phyloP scores from a whole-genome alignment of 1,140 invertebrate genomes.

The Euura saliciscinereae region DNA sequence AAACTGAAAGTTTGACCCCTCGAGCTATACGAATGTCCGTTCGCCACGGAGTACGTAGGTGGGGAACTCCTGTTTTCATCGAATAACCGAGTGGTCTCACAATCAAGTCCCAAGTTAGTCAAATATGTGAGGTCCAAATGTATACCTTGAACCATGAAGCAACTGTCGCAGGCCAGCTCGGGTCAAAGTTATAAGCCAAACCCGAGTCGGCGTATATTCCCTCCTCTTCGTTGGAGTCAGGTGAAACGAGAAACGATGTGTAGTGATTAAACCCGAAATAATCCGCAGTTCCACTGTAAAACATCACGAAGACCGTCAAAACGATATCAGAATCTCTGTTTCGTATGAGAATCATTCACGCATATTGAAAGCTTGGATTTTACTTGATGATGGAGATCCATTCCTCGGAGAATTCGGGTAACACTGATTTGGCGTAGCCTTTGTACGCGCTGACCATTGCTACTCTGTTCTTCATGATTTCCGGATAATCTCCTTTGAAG shows the following conservation, averaged over 20 bases:
- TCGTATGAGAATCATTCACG: background rate
- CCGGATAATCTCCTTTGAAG: too few species aligned
- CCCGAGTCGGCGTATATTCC: background rate
- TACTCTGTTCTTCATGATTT: constrained; percentile 53
- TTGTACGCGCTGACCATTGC: constrained; percentile 56
- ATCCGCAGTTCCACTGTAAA: background rate
- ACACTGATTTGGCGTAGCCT: constrained; percentile 52
- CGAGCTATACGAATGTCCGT: too few species aligned
- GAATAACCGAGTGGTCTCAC: too few species aligned
- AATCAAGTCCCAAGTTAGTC: too few species aligned
- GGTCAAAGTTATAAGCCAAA: background rate
- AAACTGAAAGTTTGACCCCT: too few species aligned
- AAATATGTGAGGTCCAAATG: too few species aligned
- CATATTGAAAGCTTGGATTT: background rate
- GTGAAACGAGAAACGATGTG: background rate
- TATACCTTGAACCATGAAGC: background rate
- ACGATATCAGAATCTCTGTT: background rate
- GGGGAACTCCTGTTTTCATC: too few species aligned
- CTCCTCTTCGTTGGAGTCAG: background rate
- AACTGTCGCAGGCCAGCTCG: background rate
- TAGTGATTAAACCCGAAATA: background rate
- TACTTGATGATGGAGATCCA: constrained; percentile 39
- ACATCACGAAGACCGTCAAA: background rate
- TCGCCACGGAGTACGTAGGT: too few species aligned
- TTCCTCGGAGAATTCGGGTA: constrained; percentile 57